These are phyloP conservation scores for Myotis findleyi DNA, from an alignment of 2,797 vertebrate species.

Conservation along the genomic window DNA sequence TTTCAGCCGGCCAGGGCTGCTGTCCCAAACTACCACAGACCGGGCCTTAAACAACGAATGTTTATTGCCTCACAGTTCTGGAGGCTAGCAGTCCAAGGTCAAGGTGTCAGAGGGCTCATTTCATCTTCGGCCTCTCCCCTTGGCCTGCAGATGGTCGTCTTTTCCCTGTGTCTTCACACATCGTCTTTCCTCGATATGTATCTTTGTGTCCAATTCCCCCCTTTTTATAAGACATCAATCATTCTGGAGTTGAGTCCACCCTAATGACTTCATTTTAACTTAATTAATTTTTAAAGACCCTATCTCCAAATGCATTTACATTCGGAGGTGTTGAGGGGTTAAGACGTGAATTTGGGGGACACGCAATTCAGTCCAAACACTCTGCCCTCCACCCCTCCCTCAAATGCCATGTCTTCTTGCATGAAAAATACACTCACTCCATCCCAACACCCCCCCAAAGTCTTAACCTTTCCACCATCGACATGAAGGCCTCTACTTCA, in stretches of 20 bases:
- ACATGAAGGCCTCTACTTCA: not conserved
- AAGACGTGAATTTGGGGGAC: not conserved
- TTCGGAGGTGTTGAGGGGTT: not conserved
- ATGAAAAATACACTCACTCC: not conserved
- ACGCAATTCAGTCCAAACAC: not conserved
- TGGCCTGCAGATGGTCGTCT: fast-evolving
- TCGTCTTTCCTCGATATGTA: not conserved
- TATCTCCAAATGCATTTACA: not conserved
- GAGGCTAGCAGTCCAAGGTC: not conserved
- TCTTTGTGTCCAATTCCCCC: not conserved
- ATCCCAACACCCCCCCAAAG: not conserved
- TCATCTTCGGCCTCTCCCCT: not conserved
- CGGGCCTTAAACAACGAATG: not conserved
- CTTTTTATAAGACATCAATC: not conserved
- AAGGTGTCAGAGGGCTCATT: not conserved
- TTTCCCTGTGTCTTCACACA: not conserved
- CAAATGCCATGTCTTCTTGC: not conserved
- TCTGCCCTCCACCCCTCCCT: not conserved
- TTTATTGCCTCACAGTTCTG: not conserved
- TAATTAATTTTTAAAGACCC: not conserved
- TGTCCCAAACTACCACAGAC: not conserved
- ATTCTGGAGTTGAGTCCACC: not conserved
- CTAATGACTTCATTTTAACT: not conserved
- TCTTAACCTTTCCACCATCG: not conserved
- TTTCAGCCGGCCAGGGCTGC: not conserved